Conservation (phyloP, 2,113 vertebrate genomes). For the Lathamus discolor region DNA sequence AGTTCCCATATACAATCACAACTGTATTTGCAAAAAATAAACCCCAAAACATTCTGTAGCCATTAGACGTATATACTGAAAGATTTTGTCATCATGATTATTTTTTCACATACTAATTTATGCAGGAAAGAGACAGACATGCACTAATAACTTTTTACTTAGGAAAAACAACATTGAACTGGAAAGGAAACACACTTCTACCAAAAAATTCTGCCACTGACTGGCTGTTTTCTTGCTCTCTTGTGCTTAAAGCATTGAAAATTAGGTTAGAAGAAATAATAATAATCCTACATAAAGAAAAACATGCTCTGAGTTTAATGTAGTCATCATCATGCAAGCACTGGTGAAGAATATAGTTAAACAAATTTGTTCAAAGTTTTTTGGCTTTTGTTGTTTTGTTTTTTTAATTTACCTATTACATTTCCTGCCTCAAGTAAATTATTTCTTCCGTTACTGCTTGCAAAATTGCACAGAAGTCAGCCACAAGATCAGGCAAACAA, state of each 20-base stretch:
- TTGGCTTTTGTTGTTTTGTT: background rate
- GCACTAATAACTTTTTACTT: background rate
- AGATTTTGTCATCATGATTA: background rate
- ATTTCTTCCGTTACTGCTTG: background rate
- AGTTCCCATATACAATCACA: background rate
- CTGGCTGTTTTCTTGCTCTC: background rate
- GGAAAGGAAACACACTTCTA: background rate
- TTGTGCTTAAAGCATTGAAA: background rate
- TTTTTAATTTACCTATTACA: background rate
- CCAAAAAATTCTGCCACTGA: background rate
- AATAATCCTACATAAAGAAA: background rate
- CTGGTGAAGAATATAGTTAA: background rate
- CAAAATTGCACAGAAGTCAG: background rate
- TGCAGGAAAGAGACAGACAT: background rate
- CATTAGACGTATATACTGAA: background rate
- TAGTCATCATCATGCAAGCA: background rate
- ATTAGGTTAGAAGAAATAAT: background rate
- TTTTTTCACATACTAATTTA: background rate
- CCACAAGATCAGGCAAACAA: background rate
- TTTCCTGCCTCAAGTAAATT: background rate
- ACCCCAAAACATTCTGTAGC: background rate
- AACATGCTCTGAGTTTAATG: background rate
- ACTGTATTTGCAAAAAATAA: background rate
- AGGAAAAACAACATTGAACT: background rate
- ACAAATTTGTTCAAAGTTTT: background rate